A percentile compares a stretch with the other conserved stretches of the same genome.
Evolutionary conservation across 2,113 vertebrate species (phyloP).

Genomic region (Stegostoma tigrinum): DNA sequence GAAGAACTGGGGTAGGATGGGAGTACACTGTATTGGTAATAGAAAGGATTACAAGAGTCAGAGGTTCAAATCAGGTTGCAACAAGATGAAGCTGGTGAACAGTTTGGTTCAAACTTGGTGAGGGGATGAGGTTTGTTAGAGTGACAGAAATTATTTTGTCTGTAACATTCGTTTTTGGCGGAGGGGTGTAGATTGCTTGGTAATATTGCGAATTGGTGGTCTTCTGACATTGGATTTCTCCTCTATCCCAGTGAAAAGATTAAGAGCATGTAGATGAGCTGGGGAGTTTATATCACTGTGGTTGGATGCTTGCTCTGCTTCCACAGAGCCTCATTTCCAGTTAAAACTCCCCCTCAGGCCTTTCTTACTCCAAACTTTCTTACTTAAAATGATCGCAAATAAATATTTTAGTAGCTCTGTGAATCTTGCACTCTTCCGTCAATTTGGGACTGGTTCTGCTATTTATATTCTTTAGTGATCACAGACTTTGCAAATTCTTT

Average conservation of each 20-base stretch:
- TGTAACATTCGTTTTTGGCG: neutral
- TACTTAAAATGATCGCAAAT: neutral
- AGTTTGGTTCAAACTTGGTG: too few species aligned
- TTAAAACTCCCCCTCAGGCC: neutral
- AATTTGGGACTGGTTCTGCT: neutral
- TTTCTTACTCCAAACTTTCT: neutral
- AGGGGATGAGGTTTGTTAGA: neutral
- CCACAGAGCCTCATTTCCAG: neutral
- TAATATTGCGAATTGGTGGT: neutral
- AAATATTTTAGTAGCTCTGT: neutral
- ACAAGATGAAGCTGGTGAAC: too few species aligned
- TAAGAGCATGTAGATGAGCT: neutral
- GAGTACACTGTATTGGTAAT: neutral
- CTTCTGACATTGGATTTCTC: neutral
- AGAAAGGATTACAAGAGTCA: neutral
- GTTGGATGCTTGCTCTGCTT: too few species aligned
- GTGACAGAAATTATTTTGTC: neutral
- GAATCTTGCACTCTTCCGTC: neutral
- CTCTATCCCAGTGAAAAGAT: neutral
- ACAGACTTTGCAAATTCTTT: neutral
- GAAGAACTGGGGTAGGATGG: neutral
- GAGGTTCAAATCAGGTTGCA: neutral
- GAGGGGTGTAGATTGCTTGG: neutral
- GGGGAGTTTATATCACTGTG: too few species aligned
- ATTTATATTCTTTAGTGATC: neutral